These are phyloP conservation scores for Epistrophe grossulariae DNA, from an alignment of 2,888 invertebrate species.

Conservation along the genomic window DNA sequence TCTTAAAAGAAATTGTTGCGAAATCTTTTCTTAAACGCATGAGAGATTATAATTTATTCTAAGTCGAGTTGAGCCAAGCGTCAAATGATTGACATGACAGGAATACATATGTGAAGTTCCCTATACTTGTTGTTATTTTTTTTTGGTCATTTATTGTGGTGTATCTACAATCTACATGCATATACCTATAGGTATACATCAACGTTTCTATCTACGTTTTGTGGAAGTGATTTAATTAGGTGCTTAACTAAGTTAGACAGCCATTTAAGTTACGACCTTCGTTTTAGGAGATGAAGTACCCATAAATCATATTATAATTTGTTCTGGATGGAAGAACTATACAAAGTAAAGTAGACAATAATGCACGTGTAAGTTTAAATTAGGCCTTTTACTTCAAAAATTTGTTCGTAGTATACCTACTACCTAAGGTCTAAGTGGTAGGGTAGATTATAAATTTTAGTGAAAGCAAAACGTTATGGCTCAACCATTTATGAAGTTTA, in stretches of 20 bases:
- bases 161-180: neutral
- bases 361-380: too few relatives aligned
- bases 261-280: neutral
- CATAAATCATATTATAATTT: neutral
- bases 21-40: conserved; percentile 62
- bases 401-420: too few relatives aligned
- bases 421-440: too few relatives aligned
- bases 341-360: too few relatives aligned
- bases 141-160: conserved; percentile 3
- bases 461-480: too few relatives aligned
- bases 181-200: neutral
- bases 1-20: conserved; percentile 56
- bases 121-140: neutral
- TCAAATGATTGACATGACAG: conserved; percentile 68
- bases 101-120: neutral
- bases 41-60: conserved; percentile 67
- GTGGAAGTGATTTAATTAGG: conserved; percentile 22
- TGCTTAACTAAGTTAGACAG: conserved; percentile 12
- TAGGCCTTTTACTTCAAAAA: too few relatives aligned
- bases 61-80: conserved; percentile 57
- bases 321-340: neutral
- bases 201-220: neutral
- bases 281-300: neutral
- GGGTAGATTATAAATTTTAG: too few relatives aligned
- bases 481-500: too few relatives aligned